These are phyloP conservation scores for Laothoe populi DNA, from an alignment of 2,888 invertebrate genomes.

Conservation along the genomic window DNA sequence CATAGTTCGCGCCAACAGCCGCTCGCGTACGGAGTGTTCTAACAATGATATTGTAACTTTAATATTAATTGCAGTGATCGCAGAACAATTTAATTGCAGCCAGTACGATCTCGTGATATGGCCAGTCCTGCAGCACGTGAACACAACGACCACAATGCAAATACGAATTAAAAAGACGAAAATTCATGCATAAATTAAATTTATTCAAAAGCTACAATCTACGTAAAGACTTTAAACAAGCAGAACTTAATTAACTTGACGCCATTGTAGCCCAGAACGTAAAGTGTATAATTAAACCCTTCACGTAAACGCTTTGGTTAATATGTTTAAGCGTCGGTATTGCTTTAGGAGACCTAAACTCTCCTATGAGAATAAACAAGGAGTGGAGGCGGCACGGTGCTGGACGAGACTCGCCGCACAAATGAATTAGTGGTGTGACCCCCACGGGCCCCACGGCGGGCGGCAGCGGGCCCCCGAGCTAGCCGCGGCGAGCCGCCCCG, in stretches of 20 bases:
- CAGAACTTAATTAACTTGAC: constrained; percentile 80
- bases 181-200: constrained; percentile 69
- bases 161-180: constrained; percentile 37
- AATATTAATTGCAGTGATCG: constrained; percentile 82
- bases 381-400: constrained; percentile 52
- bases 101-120: neutral
- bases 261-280: constrained; percentile 74
- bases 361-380: constrained; percentile 82
- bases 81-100: constrained; percentile 13
- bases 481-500: constrained; percentile 42
- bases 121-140: neutral
- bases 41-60: constrained; percentile 82
- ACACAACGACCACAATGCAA: constrained; percentile 4
- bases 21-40: constrained; percentile 66
- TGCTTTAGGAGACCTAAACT: constrained; percentile 82
- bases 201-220: constrained; percentile 63
- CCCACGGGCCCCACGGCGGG: constrained; percentile 41
- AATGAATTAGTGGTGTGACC: constrained; percentile 77
- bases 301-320: constrained; percentile 79
- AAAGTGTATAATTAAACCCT: constrained; percentile 81
- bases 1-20: constrained; percentile 75
- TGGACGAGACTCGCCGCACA: constrained; percentile 71
- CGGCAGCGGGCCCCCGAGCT: constrained; percentile 39
- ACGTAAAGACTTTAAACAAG: constrained; percentile 74
- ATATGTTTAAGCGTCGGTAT: constrained; percentile 80